Percentiles rank a stretch among this genome's conserved stretches.
Evolutionary conservation across 2,888 invertebrate genomes (phyloP).

Genomic region (Ariolimax columbianus): DNA sequence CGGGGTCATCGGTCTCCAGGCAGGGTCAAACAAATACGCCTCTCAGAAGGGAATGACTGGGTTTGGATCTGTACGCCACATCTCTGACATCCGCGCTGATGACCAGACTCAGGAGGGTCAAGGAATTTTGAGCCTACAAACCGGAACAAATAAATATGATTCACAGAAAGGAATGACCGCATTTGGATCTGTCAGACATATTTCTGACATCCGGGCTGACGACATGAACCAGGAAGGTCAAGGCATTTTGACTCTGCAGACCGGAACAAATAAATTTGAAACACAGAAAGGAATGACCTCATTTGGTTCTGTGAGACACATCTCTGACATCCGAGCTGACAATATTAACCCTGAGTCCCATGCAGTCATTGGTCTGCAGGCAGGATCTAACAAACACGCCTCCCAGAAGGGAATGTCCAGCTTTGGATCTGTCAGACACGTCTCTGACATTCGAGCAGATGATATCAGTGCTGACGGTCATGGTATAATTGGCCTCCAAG

Average conservation of each 20-base stretch:
- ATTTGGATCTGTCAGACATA: slow-evolving; percentile 74
- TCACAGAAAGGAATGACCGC: slow-evolving; percentile 76
- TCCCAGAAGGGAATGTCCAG: slow-evolving; percentile 76
- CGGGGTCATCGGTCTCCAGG: slow-evolving; percentile 13
- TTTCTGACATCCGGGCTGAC: slow-evolving; percentile 71
- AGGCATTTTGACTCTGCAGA: slow-evolving; percentile 65
- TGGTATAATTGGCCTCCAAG: slow-evolving; percentile 65
- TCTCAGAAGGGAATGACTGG: slow-evolving; percentile 30
- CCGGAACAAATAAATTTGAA: slow-evolving; percentile 75
- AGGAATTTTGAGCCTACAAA: slow-evolving; percentile 73
- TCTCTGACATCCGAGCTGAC: slow-evolving; percentile 75
- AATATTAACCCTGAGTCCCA: slow-evolving; percentile 69
- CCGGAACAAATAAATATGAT: slow-evolving; percentile 76
- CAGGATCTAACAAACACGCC: slow-evolving; percentile 76
- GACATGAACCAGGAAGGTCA: slow-evolving; percentile 60
- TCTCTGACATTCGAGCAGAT: slow-evolving; percentile 71
- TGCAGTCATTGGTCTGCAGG: slow-evolving; percentile 73
- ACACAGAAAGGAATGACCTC: slow-evolving; percentile 76
- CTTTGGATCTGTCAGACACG: slow-evolving; percentile 73
- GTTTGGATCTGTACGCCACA: slow-evolving; percentile 70
- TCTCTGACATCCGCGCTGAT: slow-evolving; percentile 75
- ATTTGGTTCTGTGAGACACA: slow-evolving; percentile 72
- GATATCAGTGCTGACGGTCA: slow-evolving; percentile 59
- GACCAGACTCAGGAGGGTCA: slow-evolving; percentile 70
- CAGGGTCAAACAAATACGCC: slow-evolving; percentile 33